Percentiles rank a stretch among this genome's conserved stretches.
Conservation (phyloP, 2,797 vertebrate genomes). For the Macropodus opercularis region DNA sequence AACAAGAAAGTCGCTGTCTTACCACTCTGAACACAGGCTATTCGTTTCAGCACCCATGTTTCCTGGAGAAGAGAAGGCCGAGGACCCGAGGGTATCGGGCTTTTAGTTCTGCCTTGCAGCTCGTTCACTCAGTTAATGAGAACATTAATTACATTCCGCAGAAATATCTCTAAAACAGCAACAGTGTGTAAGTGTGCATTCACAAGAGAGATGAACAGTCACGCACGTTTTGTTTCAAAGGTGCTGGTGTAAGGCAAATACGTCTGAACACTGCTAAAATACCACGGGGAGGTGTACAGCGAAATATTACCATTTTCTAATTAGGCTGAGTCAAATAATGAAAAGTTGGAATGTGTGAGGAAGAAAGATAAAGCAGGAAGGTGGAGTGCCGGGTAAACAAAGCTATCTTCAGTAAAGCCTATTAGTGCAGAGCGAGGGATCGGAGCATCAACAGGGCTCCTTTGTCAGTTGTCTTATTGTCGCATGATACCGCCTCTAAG, state of each 20-base stretch:
- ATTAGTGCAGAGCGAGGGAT: slow-evolving; percentile 61
- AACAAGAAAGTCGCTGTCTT: slow-evolving; percentile 43
- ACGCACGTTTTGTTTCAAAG: slow-evolving; percentile 59
- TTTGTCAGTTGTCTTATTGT: slow-evolving; percentile 70
- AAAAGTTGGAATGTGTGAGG: slow-evolving; percentile 51
- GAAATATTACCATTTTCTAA: slow-evolving; percentile 71
- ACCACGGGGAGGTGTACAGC: slow-evolving; percentile 60
- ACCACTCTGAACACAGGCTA: slow-evolving; percentile 31
- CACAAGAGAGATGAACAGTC: slow-evolving; percentile 57
- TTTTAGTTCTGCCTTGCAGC: slow-evolving; percentile 70
- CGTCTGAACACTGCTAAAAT: slow-evolving; percentile 57
- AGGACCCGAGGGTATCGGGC: slow-evolving; percentile 47
- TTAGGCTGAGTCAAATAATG: slow-evolving; percentile 68
- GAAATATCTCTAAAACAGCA: slow-evolving; percentile 57
- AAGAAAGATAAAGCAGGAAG: slow-evolving; percentile 55
- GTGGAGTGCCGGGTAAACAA: slow-evolving; percentile 64
- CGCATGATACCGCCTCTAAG: slow-evolving; percentile 77
- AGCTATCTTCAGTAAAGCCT: slow-evolving; percentile 64
- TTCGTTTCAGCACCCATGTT: slow-evolving; percentile 43
- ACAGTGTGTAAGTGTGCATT: slow-evolving; percentile 14
- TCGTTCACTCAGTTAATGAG: slow-evolving; percentile 72
- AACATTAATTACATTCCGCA: slow-evolving; percentile 76
- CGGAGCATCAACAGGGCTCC: slow-evolving; percentile 64
- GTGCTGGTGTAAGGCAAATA: slow-evolving; percentile 65
- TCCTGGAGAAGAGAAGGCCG: slow-evolving; percentile 48